Base-by-base conservation (phyloP, 2,797 vertebrate genomes). In the Adrianichthys oophorus region DNA sequence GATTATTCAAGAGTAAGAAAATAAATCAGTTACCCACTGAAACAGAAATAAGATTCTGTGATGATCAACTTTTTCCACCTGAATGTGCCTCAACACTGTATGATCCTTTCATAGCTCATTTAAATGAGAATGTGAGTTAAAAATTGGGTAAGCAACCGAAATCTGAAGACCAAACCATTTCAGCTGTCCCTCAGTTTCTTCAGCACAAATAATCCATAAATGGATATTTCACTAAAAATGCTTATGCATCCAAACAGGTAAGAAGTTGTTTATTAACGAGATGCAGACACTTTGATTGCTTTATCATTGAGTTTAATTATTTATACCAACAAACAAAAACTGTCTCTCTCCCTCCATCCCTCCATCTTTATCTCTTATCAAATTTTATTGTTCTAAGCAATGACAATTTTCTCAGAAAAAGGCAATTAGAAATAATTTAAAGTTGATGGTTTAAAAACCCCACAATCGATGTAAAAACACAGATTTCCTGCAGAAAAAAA, bases 281-380 rank as follows among this genome's bases (percentile, higher is more conserved):
- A 84, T 53, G 68, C 83, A 72, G 65, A 85, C 87, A 75, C 84
- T 89, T 89, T 91, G 79, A 90, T 91, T 89, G 91, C 91, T 93
- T 93, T 93, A 93, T 92, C 93, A 92, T 92, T 92, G 92, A 93
- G 92, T 91, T 93, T 92, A 91, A 91, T 92, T 91, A 93, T 92
- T 93, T 93, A 92, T 91, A 93, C 88, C 92, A 93, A 93, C 91
- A 91, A 93, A 93, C 88, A 90, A 92, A 93, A 93, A 91, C 88
- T 72, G 70, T 87, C 79, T 90, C 88, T 90, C 87, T 89, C 90
- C 83, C 76, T 82, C 83, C 76, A 90, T 85, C 71, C 82, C 89
- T 87, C 88, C 75, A 85, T 81, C 72, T 74, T 85, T 58, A 73
- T 85, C 87, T 85, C 83, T 80, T 73, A 70, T 80, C 85, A 74